Evolutionary conservation across 2,888 invertebrate species (phyloP).

Genomic region (Phalera bucephala): DNA sequence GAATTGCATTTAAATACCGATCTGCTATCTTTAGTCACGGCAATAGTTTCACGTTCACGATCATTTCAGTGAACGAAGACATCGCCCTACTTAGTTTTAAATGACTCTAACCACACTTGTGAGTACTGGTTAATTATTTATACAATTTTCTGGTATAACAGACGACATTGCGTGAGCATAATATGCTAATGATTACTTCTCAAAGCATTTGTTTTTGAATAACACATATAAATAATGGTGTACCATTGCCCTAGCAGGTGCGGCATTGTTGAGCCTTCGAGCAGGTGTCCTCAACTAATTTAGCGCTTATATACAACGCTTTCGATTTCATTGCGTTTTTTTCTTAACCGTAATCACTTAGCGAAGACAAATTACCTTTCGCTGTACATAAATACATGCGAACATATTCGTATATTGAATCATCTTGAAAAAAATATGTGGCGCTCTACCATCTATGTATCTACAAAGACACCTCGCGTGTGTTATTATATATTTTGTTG

Average conservation of each 20-base stretch:
- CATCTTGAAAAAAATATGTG: no score
- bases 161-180: constrained; percentile 12
- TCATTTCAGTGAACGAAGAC: no score
- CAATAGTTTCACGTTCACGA: no score
- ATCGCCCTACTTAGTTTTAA: no score
- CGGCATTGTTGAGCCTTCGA: constrained; percentile 13
- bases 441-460: no score
- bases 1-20: no score
- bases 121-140: no score
- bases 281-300: constrained; percentile 36
- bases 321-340: constrained; percentile 40
- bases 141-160: no score
- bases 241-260: constrained; percentile 25
- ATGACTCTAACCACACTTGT: no score
- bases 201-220: constrained; percentile 6
- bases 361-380: constrained; percentile 28
- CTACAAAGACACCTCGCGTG: no score
- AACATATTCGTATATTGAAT: no score
- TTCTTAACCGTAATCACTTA: constrained; percentile 22
- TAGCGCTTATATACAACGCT: constrained; percentile 21
- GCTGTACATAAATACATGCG: constrained; percentile 11
- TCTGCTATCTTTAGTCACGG: no score
- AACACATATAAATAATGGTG: constrained; percentile 4
- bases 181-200: constrained; percentile 11
- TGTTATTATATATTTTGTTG: constrained; percentile 1